Evolutionary conservation across 1,140 invertebrate species (phyloP).

Genomic region (Brachionus plicatilis): DNA sequence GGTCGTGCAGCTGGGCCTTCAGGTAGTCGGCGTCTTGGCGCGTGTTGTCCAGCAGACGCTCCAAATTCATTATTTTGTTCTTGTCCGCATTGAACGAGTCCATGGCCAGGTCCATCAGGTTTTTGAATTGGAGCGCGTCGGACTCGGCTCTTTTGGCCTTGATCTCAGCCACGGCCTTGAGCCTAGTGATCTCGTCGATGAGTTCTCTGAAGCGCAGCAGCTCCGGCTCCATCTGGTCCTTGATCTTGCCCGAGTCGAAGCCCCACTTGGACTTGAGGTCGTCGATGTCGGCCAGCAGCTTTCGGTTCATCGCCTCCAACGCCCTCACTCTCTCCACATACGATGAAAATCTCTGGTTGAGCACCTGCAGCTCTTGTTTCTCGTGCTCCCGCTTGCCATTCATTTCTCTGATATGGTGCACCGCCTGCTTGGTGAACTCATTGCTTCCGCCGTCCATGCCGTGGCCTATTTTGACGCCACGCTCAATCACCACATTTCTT

Average conservation of each 20-base stretch:
- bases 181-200: slow-evolving; percentile 51
- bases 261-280: slow-evolving; percentile 43
- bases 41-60: neutral
- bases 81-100: slow-evolving; percentile 38
- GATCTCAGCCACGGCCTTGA: slow-evolving; percentile 45
- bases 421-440: slow-evolving; percentile 26
- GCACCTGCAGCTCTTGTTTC: slow-evolving; percentile 58
- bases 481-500: slow-evolving; percentile 32
- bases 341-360: slow-evolving; percentile 58
- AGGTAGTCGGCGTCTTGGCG: neutral
- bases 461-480: slow-evolving; percentile 16
- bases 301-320: slow-evolving; percentile 58
- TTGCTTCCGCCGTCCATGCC: neutral
- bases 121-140: slow-evolving; percentile 30
- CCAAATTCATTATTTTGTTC: slow-evolving; percentile 7
- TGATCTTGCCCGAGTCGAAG: slow-evolving; percentile 55
- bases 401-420: slow-evolving; percentile 10
- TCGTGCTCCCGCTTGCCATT: slow-evolving; percentile 52
- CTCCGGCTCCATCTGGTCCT: slow-evolving; percentile 59
- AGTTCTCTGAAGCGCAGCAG: slow-evolving; percentile 49
- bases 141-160: slow-evolving; percentile 37
- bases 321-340: slow-evolving; percentile 60
- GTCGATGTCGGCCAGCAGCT: slow-evolving; percentile 45
- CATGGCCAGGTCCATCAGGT: slow-evolving; percentile 31
- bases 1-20: neutral